Conservation (phyloP, 2,888 invertebrate species). For the Metacarcinus magister region DNA sequence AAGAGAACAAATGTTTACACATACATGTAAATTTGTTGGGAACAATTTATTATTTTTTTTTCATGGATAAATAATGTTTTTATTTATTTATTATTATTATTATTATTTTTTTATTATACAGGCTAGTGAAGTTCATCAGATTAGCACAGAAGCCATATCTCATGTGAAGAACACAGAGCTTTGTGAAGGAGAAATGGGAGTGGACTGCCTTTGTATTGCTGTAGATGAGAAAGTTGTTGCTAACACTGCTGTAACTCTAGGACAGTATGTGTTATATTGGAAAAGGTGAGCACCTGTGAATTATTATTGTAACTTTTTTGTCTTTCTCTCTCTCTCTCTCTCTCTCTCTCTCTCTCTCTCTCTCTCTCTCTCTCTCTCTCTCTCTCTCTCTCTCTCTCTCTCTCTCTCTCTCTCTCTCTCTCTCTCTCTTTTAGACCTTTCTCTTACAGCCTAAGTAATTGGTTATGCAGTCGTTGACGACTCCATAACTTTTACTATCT, state of each 20-base stretch:
- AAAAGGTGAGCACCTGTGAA: slow-evolving; percentile 75
- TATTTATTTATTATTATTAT: not conserved
- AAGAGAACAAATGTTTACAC: not conserved
- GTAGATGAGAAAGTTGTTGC: slow-evolving; percentile 60
- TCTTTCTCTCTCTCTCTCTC: not conserved
- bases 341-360: not conserved
- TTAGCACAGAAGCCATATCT: slow-evolving; percentile 66
- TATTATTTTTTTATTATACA: slow-evolving; percentile 52
- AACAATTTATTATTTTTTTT: not conserved
- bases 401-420: too few species aligned
- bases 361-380: not conserved
- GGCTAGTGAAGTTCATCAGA: slow-evolving; percentile 68
- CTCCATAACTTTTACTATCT: too few species aligned
- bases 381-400: not conserved
- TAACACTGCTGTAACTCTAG: slow-evolving; percentile 73
- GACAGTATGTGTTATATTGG: slow-evolving; percentile 81
- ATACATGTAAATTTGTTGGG: not conserved
- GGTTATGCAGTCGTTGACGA: too few species aligned
- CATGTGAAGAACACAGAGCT: slow-evolving; percentile 74
- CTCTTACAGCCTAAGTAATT: not conserved
- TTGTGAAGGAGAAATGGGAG: slow-evolving; percentile 77
- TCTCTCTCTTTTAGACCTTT: not conserved
- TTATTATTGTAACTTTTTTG: not conserved
- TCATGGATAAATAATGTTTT: not conserved
- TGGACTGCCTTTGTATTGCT: slow-evolving; percentile 79